A percentile compares a stretch with the other conserved stretches of the same genome.
Evolutionary conservation across 2,888 invertebrate genomes (phyloP).

Genomic region (Lasioglossum marginatum): DNA sequence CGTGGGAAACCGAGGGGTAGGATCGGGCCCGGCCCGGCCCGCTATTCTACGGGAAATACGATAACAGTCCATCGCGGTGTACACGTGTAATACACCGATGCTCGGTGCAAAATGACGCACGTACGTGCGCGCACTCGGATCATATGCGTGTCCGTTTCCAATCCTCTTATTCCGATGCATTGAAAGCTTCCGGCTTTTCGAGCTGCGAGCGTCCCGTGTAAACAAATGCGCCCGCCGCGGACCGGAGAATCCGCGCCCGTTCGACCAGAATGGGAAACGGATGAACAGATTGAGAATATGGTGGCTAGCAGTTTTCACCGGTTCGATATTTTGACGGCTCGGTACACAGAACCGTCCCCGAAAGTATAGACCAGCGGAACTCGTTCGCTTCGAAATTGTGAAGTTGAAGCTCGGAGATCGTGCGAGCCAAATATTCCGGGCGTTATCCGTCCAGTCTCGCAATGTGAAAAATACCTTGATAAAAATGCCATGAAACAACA

Average conservation of each 20-base stretch:
- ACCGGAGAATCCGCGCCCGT: slow-evolving; percentile 3
- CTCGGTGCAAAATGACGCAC: slow-evolving; percentile 3
- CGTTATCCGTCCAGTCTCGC: too few species aligned
- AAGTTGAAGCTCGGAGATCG: background rate
- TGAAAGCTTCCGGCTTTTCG: slow-evolving; percentile 30
- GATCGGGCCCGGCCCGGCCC: background rate
- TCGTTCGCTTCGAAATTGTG: background rate
- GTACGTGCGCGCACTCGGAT: slow-evolving; percentile 6
- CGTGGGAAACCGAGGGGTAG: slow-evolving; percentile 35
- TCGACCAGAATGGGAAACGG: background rate
- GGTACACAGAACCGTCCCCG: background rate
- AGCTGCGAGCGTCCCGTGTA: background rate
- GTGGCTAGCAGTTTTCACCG: background rate
- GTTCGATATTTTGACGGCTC: background rate
- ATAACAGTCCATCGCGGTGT: background rate
- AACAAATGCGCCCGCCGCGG: slow-evolving; percentile 9
- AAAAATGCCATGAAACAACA: too few species aligned
- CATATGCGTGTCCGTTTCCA: slow-evolving; percentile 25
- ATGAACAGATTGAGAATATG: slow-evolving; percentile 10
- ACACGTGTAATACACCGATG: slow-evolving; percentile 3
- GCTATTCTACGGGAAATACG: slow-evolving; percentile 25
- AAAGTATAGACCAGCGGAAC: background rate
- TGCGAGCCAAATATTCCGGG: background rate
- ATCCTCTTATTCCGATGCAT: slow-evolving; percentile 46
- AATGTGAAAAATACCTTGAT: too few species aligned